phyloP scores from a whole-genome alignment of 2,113 vertebrate species.

The Nannobrachium achirus region DNA sequence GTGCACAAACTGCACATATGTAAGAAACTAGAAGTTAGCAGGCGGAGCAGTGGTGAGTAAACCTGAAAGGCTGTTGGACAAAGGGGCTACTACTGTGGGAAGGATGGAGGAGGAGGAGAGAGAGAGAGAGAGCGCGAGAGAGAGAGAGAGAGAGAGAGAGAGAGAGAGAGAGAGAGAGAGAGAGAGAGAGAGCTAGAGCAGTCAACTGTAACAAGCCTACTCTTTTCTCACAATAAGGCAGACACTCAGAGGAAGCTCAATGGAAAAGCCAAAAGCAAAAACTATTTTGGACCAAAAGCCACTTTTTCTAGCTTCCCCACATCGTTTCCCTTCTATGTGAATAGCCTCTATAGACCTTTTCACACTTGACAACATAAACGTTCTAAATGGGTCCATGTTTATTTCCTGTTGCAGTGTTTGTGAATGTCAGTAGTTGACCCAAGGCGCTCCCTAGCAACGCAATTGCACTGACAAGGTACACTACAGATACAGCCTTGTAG shows the following conservation, averaged over 20 bases:
- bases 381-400: no score
- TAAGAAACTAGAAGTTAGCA: background rate
- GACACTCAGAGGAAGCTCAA: conserved; percentile 3
- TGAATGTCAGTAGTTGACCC: no score
- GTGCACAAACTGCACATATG: conserved; percentile 4
- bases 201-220: conserved; percentile 33
- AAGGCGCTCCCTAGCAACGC: no score
- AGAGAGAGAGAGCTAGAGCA: background rate
- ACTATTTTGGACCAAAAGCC: background rate
- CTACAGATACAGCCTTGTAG: background rate
- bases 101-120: conserved; percentile 5
- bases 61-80: conserved; percentile 2
- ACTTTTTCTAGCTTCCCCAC: background rate
- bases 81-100: conserved; percentile 23
- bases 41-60: conserved; percentile 22
- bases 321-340: conserved; percentile 1
- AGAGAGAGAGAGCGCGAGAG: background rate
- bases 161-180: background rate
- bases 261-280: background rate
- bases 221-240: conserved; percentile 26
- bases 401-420: no score
- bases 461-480: no score
- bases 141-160: background rate
- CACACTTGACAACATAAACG: no score
- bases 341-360: background rate